These are phyloP conservation scores for Notarius lentiginosus DNA, from an alignment of 2,113 vertebrate genomes.

Conservation along the genomic window DNA sequence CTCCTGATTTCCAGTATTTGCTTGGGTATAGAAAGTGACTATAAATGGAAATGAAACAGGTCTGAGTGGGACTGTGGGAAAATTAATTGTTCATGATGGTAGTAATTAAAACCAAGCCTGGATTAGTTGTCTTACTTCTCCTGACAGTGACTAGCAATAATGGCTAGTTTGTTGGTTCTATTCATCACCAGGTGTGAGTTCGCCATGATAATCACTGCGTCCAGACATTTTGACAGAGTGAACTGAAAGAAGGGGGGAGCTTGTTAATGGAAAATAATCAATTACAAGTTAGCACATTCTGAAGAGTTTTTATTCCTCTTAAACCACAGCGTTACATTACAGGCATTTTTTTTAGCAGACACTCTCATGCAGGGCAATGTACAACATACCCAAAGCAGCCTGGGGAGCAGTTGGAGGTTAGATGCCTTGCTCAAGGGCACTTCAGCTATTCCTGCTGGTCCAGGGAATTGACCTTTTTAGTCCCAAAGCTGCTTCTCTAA, in stretches of 20 bases:
- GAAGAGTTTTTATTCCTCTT: no score
- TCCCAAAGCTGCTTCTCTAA: no score
- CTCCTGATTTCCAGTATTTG: constrained; percentile 75
- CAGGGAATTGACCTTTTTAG: no score
- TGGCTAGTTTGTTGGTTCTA: constrained; percentile 85
- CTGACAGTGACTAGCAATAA: constrained; percentile 91
- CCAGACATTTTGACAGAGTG: constrained; percentile 88
- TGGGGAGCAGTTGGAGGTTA: no score
- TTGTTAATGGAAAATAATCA: not conserved
- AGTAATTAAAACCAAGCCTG: not conserved
- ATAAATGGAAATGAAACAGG: constrained; percentile 19
- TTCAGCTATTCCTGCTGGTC: no score
- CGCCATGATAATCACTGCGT: constrained; percentile 90
- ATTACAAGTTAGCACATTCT: no score
- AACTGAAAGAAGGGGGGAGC: constrained; percentile 70
- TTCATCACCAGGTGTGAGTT: constrained; percentile 91
- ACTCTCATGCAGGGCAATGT: no score
- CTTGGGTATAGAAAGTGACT: constrained; percentile 91
- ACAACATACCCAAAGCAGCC: no score
- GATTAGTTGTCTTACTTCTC: constrained; percentile 78
- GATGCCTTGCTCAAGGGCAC: no score
- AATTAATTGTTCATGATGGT: not conserved
- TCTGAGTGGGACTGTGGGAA: not conserved
- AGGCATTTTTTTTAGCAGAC: no score
- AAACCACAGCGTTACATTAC: no score